A percentile compares a stretch with the other conserved stretches of the same genome.
phyloP scores from a whole-genome alignment of 2,888 invertebrate species.

The Campoplex capitator region DNA sequence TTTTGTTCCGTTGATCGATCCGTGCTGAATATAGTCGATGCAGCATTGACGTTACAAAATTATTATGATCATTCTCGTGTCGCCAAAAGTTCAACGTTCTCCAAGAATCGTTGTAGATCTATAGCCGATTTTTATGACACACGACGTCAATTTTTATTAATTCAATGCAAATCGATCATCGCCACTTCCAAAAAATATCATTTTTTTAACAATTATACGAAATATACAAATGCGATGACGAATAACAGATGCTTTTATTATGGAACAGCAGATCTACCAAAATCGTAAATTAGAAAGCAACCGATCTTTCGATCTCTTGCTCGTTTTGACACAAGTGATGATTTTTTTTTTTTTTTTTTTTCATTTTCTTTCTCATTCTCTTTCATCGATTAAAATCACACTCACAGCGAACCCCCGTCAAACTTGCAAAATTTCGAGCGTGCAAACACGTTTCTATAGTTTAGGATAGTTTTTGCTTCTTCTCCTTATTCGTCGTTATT shows the following conservation, averaged over 20 bases:
- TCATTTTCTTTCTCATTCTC: conserved; percentile 30
- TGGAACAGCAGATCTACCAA: conserved; percentile 1
- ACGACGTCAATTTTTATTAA: conserved; percentile 10
- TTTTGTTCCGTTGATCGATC: conserved; percentile 46
- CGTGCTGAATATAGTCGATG: conserved; percentile 19
- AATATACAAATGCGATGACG: conserved; percentile 16
- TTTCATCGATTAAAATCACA: conserved; percentile 36
- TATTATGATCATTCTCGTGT: conserved; percentile 13
- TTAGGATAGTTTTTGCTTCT: conserved; percentile 57
- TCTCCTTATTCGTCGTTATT: conserved; percentile 27
- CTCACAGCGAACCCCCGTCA: conserved; percentile 66
- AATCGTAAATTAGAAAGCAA: conserved; percentile 43
- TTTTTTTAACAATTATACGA: conserved; percentile 10
- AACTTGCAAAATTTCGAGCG: conserved; percentile 55
- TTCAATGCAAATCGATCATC: conserved; percentile 45
- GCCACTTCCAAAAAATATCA: not conserved
- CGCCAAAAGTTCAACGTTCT: not conserved
- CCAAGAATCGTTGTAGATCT: not conserved
- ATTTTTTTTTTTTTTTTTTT: conserved; percentile 13
- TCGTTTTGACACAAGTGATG: not conserved
- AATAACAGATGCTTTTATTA: conserved; percentile 36
- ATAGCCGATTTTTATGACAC: not conserved
- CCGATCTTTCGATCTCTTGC: conserved; percentile 37
- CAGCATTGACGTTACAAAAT: not conserved
- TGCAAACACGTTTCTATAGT: conserved; percentile 58